Conservation (phyloP, 2,888 invertebrate genomes). For the Chorisops tibialis region DNA sequence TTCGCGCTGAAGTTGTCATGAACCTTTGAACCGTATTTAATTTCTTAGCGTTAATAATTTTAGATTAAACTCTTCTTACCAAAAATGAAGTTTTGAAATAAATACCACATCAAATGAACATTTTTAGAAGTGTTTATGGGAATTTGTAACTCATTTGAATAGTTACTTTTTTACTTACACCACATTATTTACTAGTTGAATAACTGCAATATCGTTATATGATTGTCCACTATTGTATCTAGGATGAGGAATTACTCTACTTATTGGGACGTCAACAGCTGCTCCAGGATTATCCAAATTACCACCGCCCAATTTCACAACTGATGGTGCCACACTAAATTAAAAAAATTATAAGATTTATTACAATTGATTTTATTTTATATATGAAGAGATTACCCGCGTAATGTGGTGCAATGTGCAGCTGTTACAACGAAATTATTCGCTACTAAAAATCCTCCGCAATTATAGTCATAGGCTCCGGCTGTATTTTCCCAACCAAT, state of each 20-base stretch:
- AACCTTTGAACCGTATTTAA: too few species aligned
- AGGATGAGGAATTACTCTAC: conserved; percentile 15
- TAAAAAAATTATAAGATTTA: background rate
- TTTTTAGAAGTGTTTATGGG: too few species aligned
- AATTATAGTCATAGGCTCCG: conserved; percentile 6
- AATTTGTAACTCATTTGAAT: too few species aligned
- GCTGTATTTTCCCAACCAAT: conserved; percentile 5
- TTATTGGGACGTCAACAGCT: background rate
- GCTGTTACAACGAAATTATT: conserved; percentile 29
- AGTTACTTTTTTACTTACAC: conserved; percentile 14
- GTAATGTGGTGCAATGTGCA: conserved; percentile 27
- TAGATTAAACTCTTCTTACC: too few species aligned
- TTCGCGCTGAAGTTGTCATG: too few species aligned
- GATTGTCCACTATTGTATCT: conserved; percentile 1
- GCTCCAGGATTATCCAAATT: background rate
- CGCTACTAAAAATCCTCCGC: conserved; percentile 20
- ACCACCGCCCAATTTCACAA: background rate
- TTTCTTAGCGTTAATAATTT: too few species aligned
- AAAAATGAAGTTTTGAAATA: too few species aligned
- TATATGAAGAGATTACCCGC: conserved; percentile 7
- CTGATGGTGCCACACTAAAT: background rate
- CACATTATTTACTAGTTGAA: background rate
- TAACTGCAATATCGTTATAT: conserved; percentile 29
- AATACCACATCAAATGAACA: too few species aligned
- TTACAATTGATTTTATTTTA: background rate